phyloP scores from a whole-genome alignment of 1,140 invertebrate species.

The Uloborus diversus region DNA sequence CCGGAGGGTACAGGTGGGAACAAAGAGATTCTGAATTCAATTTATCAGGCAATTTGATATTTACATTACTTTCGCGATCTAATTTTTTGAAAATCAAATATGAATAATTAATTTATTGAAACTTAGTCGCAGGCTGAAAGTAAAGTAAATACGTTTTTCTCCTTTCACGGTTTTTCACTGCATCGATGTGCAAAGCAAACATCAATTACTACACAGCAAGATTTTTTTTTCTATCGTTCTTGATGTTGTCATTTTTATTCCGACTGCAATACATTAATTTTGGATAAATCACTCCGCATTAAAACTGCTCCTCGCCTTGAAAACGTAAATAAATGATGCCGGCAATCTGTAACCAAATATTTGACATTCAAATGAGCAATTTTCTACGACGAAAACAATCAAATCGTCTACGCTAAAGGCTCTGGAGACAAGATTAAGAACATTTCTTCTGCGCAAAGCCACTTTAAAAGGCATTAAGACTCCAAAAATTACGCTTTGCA shows the following conservation, averaged over 20 bases:
- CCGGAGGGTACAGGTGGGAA: constrained; percentile 35
- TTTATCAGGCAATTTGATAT: constrained; percentile 53
- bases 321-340: constrained; percentile 51
- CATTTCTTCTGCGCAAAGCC: constrained; percentile 9
- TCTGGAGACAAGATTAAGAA: constrained; percentile 34
- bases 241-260: constrained; percentile 35
- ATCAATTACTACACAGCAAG: constrained; percentile 32
- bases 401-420: neutral
- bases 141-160: constrained; percentile 39
- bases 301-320: neutral
- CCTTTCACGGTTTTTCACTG: constrained; percentile 50
- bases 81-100: constrained; percentile 55
- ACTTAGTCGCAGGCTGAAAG: constrained; percentile 42
- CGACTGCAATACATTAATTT: constrained; percentile 23
- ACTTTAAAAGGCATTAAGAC: constrained; percentile 52
- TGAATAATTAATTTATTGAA: constrained; percentile 58
- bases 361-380: constrained; percentile 54
- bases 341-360: constrained; percentile 45
- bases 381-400: constrained; percentile 45
- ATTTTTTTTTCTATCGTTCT: constrained; percentile 4
- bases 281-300: constrained; percentile 12
- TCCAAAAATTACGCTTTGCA: constrained; percentile 10
- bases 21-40: constrained; percentile 47
- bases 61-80: constrained; percentile 52
- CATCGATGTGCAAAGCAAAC: constrained; percentile 33